Conservation (phyloP, 2,888 invertebrate species). For the Lutraria lutraria region DNA sequence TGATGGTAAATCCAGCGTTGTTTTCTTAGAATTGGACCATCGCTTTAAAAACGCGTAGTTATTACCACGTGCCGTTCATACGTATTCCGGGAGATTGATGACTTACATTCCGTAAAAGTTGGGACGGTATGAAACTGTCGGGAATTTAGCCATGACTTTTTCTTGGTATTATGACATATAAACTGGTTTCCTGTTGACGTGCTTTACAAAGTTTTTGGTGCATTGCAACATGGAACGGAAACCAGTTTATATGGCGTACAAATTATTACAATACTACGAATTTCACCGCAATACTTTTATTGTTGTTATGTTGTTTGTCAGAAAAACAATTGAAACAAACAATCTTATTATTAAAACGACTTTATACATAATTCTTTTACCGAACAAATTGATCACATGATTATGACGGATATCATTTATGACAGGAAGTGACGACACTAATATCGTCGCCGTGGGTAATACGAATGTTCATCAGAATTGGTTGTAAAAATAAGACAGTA, state of each 20-base stretch:
- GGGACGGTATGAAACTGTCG: not conserved
- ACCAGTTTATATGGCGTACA: no score
- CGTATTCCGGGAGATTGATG: not conserved
- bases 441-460: not conserved
- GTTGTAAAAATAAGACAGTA: not conserved
- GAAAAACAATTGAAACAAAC: not conserved
- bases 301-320: not conserved
- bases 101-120: not conserved
- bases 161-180: not conserved
- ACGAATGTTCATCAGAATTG: not conserved
- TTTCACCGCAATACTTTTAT: not conserved
- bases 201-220: no score
- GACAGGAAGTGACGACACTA: not conserved
- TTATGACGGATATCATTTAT: no score
- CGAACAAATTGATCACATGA: not conserved
- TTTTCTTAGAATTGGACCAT: not conserved
- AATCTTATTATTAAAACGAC: not conserved
- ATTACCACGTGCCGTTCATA: not conserved
- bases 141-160: slow-evolving; percentile 12
- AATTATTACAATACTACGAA: no score
- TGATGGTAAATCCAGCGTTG: not conserved
- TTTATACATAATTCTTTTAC: not conserved
- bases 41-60: not conserved
- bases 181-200: no score
- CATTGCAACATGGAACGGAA: no score